Base-by-base conservation (phyloP, 2,888 invertebrate species). In the Ormyrus labotus region DNA sequence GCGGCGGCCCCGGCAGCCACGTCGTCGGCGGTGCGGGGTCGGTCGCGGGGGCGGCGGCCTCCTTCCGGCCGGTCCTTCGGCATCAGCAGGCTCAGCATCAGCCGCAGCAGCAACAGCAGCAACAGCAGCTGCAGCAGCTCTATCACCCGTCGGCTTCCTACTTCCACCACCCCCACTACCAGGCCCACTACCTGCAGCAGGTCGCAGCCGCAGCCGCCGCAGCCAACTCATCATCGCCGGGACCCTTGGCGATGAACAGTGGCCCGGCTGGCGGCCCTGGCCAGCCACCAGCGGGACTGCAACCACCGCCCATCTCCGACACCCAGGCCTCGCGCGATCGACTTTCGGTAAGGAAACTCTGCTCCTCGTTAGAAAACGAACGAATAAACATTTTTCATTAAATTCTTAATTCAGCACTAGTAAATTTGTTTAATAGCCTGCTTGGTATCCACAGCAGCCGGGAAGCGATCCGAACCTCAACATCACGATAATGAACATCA, bases 201-300 rank as follows among this genome's bases (percentile, higher is more conserved):
- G 91, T 89, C 85, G 89, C 90, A 86, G 88, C 92, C 91, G 89
- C 92, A 91, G 92, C 85, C 91, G 91, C 83, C 91, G 92, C 92
- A 84, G 92, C 92, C 84, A 9, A 78, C 50, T 78, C 80, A 80
- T 75, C 80, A 82, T 78, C 82, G 82, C 64, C 78, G 82, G 82
- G 77, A 53, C 58, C 76, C 63, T 81, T 81, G 83, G 83, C 83
- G 79, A 83, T 83, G 83, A 83, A 81, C 80, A 83, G 83, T 83
- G 83, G 83, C 81, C 74, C 83, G 74, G 81, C 83, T 78, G 83
- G 83, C 81, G 83, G 83, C 79, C 81, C 81, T 80, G 83, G 83
- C 81, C 81, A 82, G 80, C 82, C 82, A 80, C 78, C 78, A 63
- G 76, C 76, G 77, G 80, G 76, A 80, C 77, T 77, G 50, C 82